Base-by-base conservation (phyloP, 1,140 invertebrate genomes). In the Drosophila nigrodunni region DNA sequence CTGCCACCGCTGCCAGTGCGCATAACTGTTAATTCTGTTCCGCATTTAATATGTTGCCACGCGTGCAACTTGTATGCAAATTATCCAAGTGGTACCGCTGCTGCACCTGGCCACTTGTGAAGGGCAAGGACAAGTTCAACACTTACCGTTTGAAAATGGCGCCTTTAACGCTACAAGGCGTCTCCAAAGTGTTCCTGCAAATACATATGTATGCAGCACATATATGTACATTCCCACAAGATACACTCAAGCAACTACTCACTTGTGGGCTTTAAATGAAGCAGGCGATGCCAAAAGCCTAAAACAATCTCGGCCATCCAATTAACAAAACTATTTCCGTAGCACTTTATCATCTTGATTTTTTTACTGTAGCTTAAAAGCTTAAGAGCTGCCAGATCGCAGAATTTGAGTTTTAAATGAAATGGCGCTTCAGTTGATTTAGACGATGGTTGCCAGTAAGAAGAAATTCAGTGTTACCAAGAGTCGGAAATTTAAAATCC, bases 1-100 rank as follows among this genome's bases (percentile, higher is more conserved):
- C 41, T 59, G 44, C 18, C 15, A 35, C 54, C 34, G 18, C 41
- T 59, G 59, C 11, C 46, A 2, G 66, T 44, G 46, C 34, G 41
- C 43, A 35, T 58, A 59, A 65, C 49, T 52, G 52, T 68, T 59
- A 59, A 59, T 58, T 68, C 54, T 39, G 55, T 59, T 57, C 54
- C 54, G 21, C 52, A 46, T 57, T 47, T 35, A 18, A 57, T 57
- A 57, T 57, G 54, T 41, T 57, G 50, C 10, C 37, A 46, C 65
- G 54, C 35, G 66, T 58, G 54, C 46, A 59, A 15, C 39, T 25
- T 21, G 39, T 37, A 69, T 52, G 57, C 54, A 52, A 68, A 60
- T 59, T 52, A 34, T 49, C 21, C 44, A 47, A 58, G 65, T 68
- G 65, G 35, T 21, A 15, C 10, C 25, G 43, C 43, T 52, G 55